Base-by-base conservation (phyloP, 2,888 invertebrate species). In the Microplitis deprimator region DNA sequence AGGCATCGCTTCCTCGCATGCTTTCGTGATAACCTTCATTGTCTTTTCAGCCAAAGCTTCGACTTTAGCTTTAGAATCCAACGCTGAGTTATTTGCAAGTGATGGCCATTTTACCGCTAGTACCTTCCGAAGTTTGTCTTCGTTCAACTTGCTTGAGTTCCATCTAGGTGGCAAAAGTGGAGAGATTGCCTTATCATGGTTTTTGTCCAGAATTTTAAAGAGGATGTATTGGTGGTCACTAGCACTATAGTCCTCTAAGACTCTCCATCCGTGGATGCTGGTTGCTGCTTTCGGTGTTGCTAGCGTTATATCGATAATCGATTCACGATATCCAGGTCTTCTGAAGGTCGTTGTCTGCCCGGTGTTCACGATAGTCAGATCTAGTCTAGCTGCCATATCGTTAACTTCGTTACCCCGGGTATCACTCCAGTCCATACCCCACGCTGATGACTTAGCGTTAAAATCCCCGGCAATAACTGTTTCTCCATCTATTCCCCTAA, bases 371-470 rank as follows among this genome's bases (percentile, higher is more conserved):
- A 83, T 50, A 6, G 74, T 68, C 16, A 83, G 79, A 16, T 79
- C 77, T 7, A 74, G 68, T 68, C 82, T 80, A 40, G 81, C 77
- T 5, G 77, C 79, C 80, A 84, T 81, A 60, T 82, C 82, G 72
- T 81, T 64, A 5, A 82, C 74, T 6, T 77, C 71, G 65, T 76
- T 79, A 67, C 81, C 80, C 38, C 82, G 75, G 65, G n/a, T 79
- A 77, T 83, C 78, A 2, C 81, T 78, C 7, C 5, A 7, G 38
- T 74, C 68, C 78, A 81, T 81, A 17, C 79, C 78, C 82, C 80
- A 83, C 73, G 82, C 80, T 61, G 76, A 59, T n/a, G 82, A 81
- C 61, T 77, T 81, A 20, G 80, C 76, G 70, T 82, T 83, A 61
- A 81, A 82, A 60, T 81, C 81, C 7, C 79, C 79, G 6, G 77